Evolutionary conservation across 64 coral and sea anemone species (phyloP).

Genomic region (Porites australiensis): DNA sequence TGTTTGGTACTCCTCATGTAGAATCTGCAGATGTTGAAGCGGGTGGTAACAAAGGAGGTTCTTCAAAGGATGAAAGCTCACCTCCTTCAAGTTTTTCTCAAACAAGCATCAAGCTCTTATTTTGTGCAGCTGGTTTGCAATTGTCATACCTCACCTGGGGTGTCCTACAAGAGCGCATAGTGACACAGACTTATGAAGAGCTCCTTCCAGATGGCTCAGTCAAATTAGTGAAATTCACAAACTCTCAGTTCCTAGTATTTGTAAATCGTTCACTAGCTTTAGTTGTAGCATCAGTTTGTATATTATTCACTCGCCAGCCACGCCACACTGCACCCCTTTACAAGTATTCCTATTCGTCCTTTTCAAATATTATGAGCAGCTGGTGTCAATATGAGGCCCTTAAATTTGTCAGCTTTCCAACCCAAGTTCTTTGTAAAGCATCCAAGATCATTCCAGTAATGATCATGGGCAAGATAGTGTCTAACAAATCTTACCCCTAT

Average conservation of each 20-base stretch:
- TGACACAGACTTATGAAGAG: constrained; percentile 86
- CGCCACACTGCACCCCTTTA: constrained; percentile 93
- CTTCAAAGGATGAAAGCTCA: constrained; percentile 11
- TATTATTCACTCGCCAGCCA: constrained; percentile 82
- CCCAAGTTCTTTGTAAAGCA: constrained; percentile 92
- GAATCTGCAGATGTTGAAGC: constrained; percentile 52
- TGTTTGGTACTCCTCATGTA: constrained; percentile 64
- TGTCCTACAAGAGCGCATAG: constrained; percentile 93
- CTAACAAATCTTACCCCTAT: constrained; percentile 90
- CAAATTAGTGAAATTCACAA: constrained; percentile 70
- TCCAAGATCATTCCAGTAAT: constrained; percentile 99
- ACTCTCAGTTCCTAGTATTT: constrained; percentile 98
- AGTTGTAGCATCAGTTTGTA: constrained; percentile 62
- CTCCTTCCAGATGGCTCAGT: constrained; percentile 73
- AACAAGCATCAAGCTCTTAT: constrained; percentile 56
- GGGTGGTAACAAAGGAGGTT: constrained; percentile 40
- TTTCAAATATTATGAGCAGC: constrained; percentile 97
- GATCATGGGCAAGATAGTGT: constrained; percentile 97
- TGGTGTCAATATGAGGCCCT: constrained; percentile 99
- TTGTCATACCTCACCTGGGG: constrained; percentile 95
- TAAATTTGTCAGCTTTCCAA: constrained; percentile 98
- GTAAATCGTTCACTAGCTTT: constrained; percentile 86
- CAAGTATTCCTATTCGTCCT: constrained; percentile 94
- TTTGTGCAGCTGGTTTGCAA: constrained; percentile 68
- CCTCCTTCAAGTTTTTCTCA: constrained; percentile 30